Evolutionary conservation across 1,140 invertebrate species (phyloP).

Genomic region (Heterodera schachtii): DNA sequence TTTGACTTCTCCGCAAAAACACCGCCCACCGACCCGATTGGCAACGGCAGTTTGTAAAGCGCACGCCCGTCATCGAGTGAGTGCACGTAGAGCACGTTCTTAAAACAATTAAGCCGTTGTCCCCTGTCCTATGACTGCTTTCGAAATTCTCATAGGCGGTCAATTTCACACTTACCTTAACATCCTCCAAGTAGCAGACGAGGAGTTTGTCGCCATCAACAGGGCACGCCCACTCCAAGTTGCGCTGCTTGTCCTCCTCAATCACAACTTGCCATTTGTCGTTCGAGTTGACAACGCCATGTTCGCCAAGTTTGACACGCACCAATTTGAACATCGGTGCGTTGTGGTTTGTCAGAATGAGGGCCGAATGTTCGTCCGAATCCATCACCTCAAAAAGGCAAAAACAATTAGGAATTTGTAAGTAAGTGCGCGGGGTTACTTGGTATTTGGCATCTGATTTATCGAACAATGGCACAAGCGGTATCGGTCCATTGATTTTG

Average conservation of each 20-base stretch:
- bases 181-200: conserved; percentile 87
- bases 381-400: conserved; percentile 78
- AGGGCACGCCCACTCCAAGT: conserved; percentile 82
- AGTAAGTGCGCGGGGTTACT: conserved; percentile 69
- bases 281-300: conserved; percentile 55
- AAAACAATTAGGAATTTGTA: neutral
- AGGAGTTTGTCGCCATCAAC: conserved; percentile 84
- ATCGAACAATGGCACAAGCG: conserved; percentile 71
- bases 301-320: conserved; percentile 78
- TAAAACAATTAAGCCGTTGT: conserved; percentile 66
- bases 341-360: conserved; percentile 89
- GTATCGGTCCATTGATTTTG: conserved; percentile 54
- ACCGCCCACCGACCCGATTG: conserved; percentile 82
- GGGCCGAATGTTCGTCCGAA: conserved; percentile 80
- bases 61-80: conserved; percentile 76
- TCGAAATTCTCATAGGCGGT: neutral
- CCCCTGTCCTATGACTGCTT: conserved; percentile 9
- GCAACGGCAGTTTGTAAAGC: conserved; percentile 69
- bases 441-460: conserved; percentile 92
- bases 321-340: conserved; percentile 91
- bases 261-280: conserved; percentile 82
- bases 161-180: conserved; percentile 75
- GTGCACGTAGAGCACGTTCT: conserved; percentile 83
- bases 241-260: conserved; percentile 81
- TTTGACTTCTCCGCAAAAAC: conserved; percentile 83